A percentile compares a stretch with the other conserved stretches of the same genome.
Conservation (phyloP, 2,113 vertebrate species). For the Antigone vipio region DNA sequence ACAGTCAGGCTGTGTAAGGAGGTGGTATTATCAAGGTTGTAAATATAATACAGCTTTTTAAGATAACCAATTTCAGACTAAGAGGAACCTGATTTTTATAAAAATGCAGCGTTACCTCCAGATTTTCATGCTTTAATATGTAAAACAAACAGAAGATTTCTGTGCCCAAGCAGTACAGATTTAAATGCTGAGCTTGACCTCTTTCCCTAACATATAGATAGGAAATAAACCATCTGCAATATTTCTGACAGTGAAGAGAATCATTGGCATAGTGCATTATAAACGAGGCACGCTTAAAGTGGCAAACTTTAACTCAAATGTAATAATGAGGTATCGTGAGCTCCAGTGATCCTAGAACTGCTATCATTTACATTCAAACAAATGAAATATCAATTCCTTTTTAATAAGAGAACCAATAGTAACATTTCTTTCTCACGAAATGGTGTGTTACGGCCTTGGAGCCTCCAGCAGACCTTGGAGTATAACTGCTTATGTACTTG, state of each 20-base stretch:
- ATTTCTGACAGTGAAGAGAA: neutral
- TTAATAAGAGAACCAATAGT: neutral
- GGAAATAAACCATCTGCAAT: neutral
- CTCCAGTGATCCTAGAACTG: neutral
- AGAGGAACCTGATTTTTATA: neutral
- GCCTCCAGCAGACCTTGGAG: neutral
- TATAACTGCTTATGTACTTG: neutral
- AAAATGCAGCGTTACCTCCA: neutral
- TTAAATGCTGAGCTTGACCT: neutral
- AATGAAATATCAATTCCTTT: neutral
- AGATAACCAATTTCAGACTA: neutral
- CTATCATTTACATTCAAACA: neutral
- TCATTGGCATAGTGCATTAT: neutral
- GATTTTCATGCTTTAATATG: neutral
- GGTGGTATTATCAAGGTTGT: constrained; percentile 9
- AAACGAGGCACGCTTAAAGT: neutral
- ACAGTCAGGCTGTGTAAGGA: constrained; percentile 9
- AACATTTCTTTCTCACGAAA: neutral
- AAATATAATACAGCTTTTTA: neutral
- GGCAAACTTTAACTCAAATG: neutral
- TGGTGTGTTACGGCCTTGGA: neutral
- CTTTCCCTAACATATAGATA: neutral
- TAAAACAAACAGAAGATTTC: neutral
- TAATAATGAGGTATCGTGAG: neutral
- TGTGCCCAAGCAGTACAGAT: neutral